A percentile compares a stretch with the other conserved stretches of the same genome.
phyloP scores from a whole-genome alignment of 2,797 vertebrate species.

The Pseudomugil tenellus region DNA sequence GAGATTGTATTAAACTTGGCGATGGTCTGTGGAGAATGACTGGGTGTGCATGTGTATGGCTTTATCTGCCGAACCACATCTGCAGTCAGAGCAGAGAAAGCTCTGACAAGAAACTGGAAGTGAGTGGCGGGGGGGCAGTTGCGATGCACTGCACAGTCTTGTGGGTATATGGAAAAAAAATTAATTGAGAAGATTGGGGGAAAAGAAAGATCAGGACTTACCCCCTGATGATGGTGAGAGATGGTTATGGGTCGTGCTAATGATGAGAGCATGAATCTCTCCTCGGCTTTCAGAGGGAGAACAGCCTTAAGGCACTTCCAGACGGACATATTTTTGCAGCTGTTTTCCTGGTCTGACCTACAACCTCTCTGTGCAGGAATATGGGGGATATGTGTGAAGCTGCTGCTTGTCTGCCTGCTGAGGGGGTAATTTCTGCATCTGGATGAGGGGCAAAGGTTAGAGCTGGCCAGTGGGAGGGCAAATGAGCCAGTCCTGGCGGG shows the following conservation, averaged over 20 bases:
- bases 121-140: constrained; percentile 32
- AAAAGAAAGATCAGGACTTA: constrained; percentile 42
- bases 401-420: constrained; percentile 71
- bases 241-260: constrained; percentile 67
- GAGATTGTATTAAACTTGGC: constrained; percentile 64
- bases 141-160: constrained; percentile 11
- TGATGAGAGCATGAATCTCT: constrained; percentile 54
- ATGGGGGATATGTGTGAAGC: constrained; percentile 59
- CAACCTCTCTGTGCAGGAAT: constrained; percentile 59
- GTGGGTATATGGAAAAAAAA: constrained; percentile 30
- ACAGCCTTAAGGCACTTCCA: constrained; percentile 67
- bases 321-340: constrained; percentile 72
- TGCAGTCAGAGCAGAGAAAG: constrained; percentile 48
- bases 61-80: constrained; percentile 66
- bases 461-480: constrained; percentile 67
- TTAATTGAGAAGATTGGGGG: constrained; percentile 28
- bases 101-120: constrained; percentile 33
- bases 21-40: constrained; percentile 56
- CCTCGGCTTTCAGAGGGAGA: constrained; percentile 55
- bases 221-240: constrained; percentile 46
- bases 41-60: constrained; percentile 46
- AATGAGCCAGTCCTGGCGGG: constrained; percentile 49
- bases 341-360: constrained; percentile 71
- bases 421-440: constrained; percentile 78
- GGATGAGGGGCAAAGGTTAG: constrained; percentile 70